Base-by-base conservation (phyloP, 2,797 vertebrate genomes). In the Dromococcyx pavoninus region DNA sequence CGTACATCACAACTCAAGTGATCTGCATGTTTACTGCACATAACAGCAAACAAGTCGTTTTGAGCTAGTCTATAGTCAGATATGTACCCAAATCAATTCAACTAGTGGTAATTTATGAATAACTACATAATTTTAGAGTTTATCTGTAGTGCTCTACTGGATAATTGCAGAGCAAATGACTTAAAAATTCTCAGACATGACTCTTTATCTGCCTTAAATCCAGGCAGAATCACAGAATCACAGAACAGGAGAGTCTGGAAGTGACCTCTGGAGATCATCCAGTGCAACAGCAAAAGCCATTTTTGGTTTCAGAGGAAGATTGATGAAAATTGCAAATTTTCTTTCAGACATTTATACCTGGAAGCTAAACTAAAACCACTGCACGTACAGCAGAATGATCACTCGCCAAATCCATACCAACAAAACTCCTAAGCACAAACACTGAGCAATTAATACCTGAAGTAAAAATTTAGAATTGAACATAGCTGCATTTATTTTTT, bases 371-470 rank as follows among this genome's bases (percentile, higher is more conserved):
- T 27, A 33, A 79, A 70, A 30, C 7, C 0, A 1, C 35, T 35
- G 11, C 3, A 13, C 13, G 48, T 32, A 3, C 3, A 50, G 30
- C 25, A 58, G 44, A 50, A 64, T 0, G 2, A 65, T 0, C 54
- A 46, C 18, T 72, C 1, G 2, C 39, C 18, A 77, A 56, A 23
- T 57, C 41, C 7, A 17, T 24, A 62, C 15, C 11, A 44, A 13
- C 28, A 2, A 8, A 56, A 51, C 23, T 41, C 17, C 16, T 17
- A 50, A 46, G 35, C 22, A 54, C 32, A 65, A 74, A 50, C 30
- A 66, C 37, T 1, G 1, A 54, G 17, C 28, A 76, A 86, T 60
- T 48, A 66, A 54, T 25, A 72, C 22, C 9, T 67, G 11, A 80
- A 86, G 39, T 56, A 32, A 77, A 43, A 66, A 86, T 39, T 71